Base-by-base conservation (phyloP, 30 jellyfish, hydroid and myxozoan species). In the Aurelia aurita complex sp. Pacific region DNA sequence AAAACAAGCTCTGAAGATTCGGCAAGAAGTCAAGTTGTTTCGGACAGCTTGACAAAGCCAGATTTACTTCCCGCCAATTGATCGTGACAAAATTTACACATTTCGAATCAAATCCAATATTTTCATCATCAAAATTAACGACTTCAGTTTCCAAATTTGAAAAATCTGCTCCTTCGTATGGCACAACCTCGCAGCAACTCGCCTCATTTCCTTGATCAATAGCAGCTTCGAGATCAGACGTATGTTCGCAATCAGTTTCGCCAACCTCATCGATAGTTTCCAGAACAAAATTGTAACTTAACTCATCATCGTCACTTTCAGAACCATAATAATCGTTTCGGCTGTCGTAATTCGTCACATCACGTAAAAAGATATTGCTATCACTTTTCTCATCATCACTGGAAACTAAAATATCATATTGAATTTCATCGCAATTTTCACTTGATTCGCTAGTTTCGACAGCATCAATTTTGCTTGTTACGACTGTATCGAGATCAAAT, bases 51-150 rank as follows among this genome's bases (percentile, higher is more conserved):
- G 80, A 64, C 65, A 79, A 42, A 19, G 81, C 80, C 14, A 79
- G 64, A 17, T 36, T 38, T 32, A 43, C 38, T 63, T 79, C 89
- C 73, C 89, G 89, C 89, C 80, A 61, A 52, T 66, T 79, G 50
- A 79, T 11, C 29, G 64, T 57, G 18, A 64, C 77, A 32, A 67
- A 32, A 67, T 67, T 17, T 19, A 17, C 53, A 67, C 36, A 32
- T 16, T 23, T 34, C 18, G 52, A n/a, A 16, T 29, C 86, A 43
- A 54, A 50, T 17, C 51, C 36, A 51, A 19, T 73, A 23, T 53
- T 73, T 15, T 67, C 14, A 10, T 10, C n/a, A n/a, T 17, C 53
- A 10, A 67, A 17, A 19, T 36, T 67, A 15, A 67, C 77, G 59
- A 32, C 32, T 15, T n/a, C 46, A 14, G 77, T 7, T 23, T 23